Percentiles rank a stretch among this genome's conserved stretches.
phyloP scores from a whole-genome alignment of 2,888 invertebrate genomes.

The Tetragnatha montana region DNA sequence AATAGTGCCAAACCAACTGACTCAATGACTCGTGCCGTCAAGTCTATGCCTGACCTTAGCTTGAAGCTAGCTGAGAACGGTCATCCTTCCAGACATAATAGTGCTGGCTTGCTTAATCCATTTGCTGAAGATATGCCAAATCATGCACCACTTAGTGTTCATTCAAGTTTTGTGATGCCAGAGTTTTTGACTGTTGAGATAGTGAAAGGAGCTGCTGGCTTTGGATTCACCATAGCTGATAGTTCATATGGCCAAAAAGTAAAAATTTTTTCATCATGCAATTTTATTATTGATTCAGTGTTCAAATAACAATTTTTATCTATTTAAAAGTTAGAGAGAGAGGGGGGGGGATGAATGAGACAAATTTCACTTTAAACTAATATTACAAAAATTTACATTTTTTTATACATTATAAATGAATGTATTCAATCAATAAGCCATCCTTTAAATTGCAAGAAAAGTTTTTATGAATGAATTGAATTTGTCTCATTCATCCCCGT shows the following conservation, averaged over 20 bases:
- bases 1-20: constrained; percentile 64
- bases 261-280: constrained; percentile 73
- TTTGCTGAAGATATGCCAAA: constrained; percentile 61
- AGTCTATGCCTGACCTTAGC: constrained; percentile 80
- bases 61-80: constrained; percentile 73
- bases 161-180: constrained; percentile 72
- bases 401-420: too few relatives aligned
- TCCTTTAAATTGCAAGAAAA: too few relatives aligned
- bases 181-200: constrained; percentile 82
- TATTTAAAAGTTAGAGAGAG: too few relatives aligned
- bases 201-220: constrained; percentile 91
- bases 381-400: too few relatives aligned
- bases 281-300: too few relatives aligned
- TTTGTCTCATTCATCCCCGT: too few relatives aligned
- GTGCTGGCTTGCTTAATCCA: constrained; percentile 60
- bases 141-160: constrained; percentile 71
- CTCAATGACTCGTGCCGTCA: constrained; percentile 75
- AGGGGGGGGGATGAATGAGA: too few relatives aligned
- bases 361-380: too few relatives aligned
- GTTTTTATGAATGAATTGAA: too few relatives aligned
- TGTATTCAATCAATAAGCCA: too few relatives aligned
- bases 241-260: constrained; percentile 92
- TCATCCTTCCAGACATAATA: constrained; percentile 60
- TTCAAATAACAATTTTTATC: too few relatives aligned
- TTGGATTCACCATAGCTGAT: constrained; percentile 99